Percentiles rank a stretch among this genome's conserved stretches.
phyloP scores from a whole-genome alignment of 1,140 invertebrate species.

The Drosophila nigrodunni region DNA sequence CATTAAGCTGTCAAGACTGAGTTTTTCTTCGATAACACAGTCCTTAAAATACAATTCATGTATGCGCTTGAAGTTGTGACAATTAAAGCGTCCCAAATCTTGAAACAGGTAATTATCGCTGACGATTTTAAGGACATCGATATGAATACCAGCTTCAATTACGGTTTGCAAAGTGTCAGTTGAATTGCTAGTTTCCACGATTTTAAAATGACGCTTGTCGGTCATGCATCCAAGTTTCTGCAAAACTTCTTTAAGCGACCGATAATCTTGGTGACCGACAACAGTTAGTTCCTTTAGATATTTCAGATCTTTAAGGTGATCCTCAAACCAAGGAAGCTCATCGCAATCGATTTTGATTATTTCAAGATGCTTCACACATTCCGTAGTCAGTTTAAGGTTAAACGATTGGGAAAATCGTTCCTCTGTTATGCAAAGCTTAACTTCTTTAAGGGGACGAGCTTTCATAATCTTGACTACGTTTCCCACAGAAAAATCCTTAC shows the following conservation, averaged over 20 bases:
- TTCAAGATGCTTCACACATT: constrained; percentile 41
- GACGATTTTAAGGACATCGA: constrained; percentile 23
- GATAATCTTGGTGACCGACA: not conserved
- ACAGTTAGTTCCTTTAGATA: constrained; percentile 29
- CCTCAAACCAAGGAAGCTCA: constrained; percentile 34
- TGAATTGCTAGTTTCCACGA: constrained; percentile 45
- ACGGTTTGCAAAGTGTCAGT: constrained; percentile 14
- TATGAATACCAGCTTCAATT: constrained; percentile 1
- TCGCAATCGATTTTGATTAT: constrained; percentile 28
- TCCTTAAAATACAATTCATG: constrained; percentile 38
- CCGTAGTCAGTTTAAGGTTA: constrained; percentile 24
- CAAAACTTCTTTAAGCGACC: not conserved
- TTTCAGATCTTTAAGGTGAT: constrained; percentile 21
- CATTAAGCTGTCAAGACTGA: constrained; percentile 20
- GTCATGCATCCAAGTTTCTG: not conserved
- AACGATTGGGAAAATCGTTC: not conserved
- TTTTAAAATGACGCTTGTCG: constrained; percentile 23
- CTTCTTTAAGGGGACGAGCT: constrained; percentile 27
- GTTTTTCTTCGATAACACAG: not conserved
- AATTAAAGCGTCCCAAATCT: not conserved
- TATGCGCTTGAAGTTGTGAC: constrained; percentile 16
- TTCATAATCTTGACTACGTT: constrained; percentile 42
- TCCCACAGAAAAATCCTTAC: constrained; percentile 6
- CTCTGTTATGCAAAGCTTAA: constrained; percentile 32
- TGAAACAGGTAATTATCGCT: constrained; percentile 34